Evolutionary conservation across 1,140 invertebrate genomes (phyloP), one percentile per base, ranked within the genome.

Genomic region (Paraescarpia echinospica): DNA sequence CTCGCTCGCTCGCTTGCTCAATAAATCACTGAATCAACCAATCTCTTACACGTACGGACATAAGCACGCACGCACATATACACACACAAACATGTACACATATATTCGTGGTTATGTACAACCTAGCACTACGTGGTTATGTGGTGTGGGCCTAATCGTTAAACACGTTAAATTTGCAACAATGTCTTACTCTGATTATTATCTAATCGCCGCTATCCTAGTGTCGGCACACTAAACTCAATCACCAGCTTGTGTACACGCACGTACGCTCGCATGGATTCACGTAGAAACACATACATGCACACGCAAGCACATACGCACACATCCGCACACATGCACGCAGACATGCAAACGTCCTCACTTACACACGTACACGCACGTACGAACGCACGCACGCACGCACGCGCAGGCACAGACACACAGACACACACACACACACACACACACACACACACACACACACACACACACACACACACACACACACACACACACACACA

Each of bases 381-480:
- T 18, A 77, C 59, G 22, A 5, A 77, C 59, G 22, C 59, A 77
- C 59, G 22, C 59, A 77, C 59, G 22, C 41, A 41, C 41, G 12
- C 41, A 41, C 41, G 12, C 41, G 12, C 41, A 41, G 4, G 12
- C 41, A 41, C 41, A 41, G 4, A 41, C 41, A 41, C 41, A 41
- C 41, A 41, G 4, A 41, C 41, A 41, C 41, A 91, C 48, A 89
- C 90, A 91, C 35, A 88, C 89, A 77, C 89, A 91, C 92, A 35
- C 93, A 91, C 77, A 88, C 93, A 93, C 92, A 0, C 92, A 93
- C 89, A 35, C 41, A 48, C 93, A 91, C 41, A 35, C 41, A 34
- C 59, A 33, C 35, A 91, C 59, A 77, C 92, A 93, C 91, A 93
- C 90, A 88, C 90, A 93, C 41, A 89, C 77, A 89, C 92, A 89